These are phyloP conservation scores for Pelecanus crispus DNA, from an alignment of 2,113 vertebrate genomes.

Conservation along the genomic window DNA sequence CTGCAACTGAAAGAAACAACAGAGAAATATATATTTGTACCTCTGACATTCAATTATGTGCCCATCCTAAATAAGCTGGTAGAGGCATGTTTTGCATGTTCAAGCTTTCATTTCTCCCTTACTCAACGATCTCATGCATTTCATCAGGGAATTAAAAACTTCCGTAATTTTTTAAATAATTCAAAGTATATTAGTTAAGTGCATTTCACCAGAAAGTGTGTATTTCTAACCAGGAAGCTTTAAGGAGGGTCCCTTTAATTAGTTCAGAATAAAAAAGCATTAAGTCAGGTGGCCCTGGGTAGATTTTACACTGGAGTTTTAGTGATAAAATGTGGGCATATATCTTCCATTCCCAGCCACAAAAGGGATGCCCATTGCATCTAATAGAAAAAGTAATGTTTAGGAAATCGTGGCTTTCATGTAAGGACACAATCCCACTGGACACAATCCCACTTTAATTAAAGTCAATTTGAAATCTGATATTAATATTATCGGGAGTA, in stretches of 20 bases:
- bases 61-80: neutral
- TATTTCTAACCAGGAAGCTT: neutral
- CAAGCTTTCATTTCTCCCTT: neutral
- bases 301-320: neutral
- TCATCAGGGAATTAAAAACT: constrained; percentile 6
- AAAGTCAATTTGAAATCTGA: neutral
- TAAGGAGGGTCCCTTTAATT: neutral
- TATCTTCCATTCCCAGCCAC: neutral
- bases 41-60: neutral
- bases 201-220: neutral
- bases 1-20: constrained; percentile 24
- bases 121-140: neutral
- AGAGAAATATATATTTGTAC: neutral
- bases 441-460: neutral
- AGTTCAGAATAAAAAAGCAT: neutral
- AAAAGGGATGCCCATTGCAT: neutral
- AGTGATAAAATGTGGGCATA: neutral
- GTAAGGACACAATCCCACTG: neutral
- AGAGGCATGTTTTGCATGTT: neutral
- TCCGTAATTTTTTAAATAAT: neutral
- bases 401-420: neutral
- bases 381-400: neutral
- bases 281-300: neutral
- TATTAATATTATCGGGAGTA: neutral
- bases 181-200: neutral